Evolutionary conservation across 2,797 vertebrate genomes (phyloP).

Genomic region (Myripristis jacobus): DNA sequence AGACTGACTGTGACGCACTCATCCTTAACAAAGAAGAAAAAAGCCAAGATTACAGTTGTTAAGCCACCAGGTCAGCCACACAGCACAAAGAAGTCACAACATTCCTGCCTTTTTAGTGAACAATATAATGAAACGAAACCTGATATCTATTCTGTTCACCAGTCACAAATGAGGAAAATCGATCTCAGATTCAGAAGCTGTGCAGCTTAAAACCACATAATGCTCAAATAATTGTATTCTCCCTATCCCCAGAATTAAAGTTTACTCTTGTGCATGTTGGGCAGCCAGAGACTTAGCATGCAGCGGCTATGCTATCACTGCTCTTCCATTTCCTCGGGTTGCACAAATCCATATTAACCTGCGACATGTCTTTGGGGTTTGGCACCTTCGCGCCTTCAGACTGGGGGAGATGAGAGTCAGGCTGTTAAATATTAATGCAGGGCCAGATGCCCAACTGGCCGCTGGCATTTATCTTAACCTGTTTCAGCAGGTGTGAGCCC

Average conservation of each 20-base stretch:
- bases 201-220: slow-evolving; percentile 39
- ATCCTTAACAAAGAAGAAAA: slow-evolving; percentile 40
- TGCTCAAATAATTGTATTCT: slow-evolving; percentile 40
- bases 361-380: slow-evolving; percentile 74
- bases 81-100: not conserved
- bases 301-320: slow-evolving; percentile 44
- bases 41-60: not conserved
- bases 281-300: slow-evolving; percentile 59
- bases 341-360: slow-evolving; percentile 78
- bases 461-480: slow-evolving; percentile 80
- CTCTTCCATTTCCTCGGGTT: slow-evolving; percentile 73
- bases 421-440: slow-evolving; percentile 82
- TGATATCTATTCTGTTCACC: slow-evolving; percentile 33
- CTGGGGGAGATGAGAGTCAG: slow-evolving; percentile 73
- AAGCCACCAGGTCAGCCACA: not conserved
- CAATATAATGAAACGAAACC: slow-evolving; percentile 37
- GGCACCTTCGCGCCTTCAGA: slow-evolving; percentile 72
- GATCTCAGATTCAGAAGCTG: slow-evolving; percentile 15
- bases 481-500: slow-evolving; percentile 73
- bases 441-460: slow-evolving; percentile 73
- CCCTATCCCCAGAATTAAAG: slow-evolving; percentile 24
- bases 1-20: slow-evolving; percentile 4
- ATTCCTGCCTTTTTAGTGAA: not conserved
- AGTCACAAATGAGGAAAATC: slow-evolving; percentile 12
- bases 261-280: slow-evolving; percentile 29